phyloP scores from a whole-genome alignment of 2,113 vertebrate genomes.

The Tachysurus vachellii region DNA sequence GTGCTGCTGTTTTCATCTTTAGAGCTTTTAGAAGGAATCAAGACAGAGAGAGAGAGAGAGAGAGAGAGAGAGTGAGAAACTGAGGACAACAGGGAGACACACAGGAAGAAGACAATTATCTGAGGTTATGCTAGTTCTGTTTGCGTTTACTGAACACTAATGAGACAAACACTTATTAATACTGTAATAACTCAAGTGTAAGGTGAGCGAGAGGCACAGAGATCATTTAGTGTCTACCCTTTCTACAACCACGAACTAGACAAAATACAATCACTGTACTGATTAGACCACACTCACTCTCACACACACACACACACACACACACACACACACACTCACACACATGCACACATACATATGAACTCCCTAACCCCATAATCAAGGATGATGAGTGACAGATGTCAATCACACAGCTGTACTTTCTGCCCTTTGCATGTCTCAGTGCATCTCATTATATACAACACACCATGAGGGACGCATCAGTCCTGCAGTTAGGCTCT shows the following conservation, averaged over 20 bases:
- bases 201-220: not conserved
- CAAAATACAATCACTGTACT: not conserved
- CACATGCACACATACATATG: not conserved
- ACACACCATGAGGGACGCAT: not conserved
- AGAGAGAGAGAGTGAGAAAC: not conserved
- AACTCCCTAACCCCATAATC: not conserved
- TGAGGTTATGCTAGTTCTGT: constrained; percentile 39
- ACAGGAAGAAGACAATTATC: constrained; percentile 39
- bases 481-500: not conserved
- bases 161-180: constrained; percentile 47
- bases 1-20: not conserved
- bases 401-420: constrained; percentile 10
- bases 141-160: constrained; percentile 42
- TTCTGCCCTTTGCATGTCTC: constrained; percentile 6
- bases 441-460: constrained; percentile 14
- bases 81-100: not conserved
- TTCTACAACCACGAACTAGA: not conserved
- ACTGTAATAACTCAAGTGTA: constrained; percentile 34
- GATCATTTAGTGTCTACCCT: not conserved
- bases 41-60: not conserved
- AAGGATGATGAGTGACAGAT: not conserved
- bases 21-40: not conserved
- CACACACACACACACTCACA: not conserved
- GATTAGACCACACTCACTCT: not conserved
- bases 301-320: too few relatives aligned